phyloP scores from a whole-genome alignment of 2,113 vertebrate genomes.

The Plecotus auritus region DNA sequence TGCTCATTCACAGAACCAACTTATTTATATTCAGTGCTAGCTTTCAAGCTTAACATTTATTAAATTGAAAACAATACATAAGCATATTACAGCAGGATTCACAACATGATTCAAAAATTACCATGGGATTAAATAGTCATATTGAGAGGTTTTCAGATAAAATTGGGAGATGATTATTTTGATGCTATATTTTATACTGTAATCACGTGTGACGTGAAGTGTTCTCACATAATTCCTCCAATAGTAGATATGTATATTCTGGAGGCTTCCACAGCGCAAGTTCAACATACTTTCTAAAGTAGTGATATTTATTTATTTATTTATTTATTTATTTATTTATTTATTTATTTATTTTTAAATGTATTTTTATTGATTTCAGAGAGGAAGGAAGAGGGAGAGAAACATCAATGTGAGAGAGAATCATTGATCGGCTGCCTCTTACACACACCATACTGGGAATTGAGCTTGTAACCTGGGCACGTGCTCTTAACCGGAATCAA shows the following conservation, averaged over 20 bases:
- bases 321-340: too few species aligned
- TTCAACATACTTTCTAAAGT: background rate
- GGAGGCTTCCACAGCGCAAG: background rate
- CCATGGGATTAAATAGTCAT: background rate
- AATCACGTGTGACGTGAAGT: background rate
- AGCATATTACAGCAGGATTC: background rate
- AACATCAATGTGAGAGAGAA: too few species aligned
- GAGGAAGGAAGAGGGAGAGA: too few species aligned
- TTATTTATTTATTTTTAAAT: too few species aligned
- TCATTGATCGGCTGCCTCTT: too few species aligned
- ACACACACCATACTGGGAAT: too few species aligned
- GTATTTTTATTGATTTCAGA: too few species aligned
- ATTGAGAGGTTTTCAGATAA: conserved; percentile 8
- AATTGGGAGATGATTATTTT: background rate
- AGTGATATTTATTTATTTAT: background rate
- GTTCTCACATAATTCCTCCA: background rate
- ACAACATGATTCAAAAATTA: conserved; percentile 25
- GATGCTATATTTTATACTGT: background rate
- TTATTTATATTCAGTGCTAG: conserved; percentile 38
- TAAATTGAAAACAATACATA: conserved; percentile 31
- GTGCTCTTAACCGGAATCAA: too few species aligned
- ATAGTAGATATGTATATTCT: background rate
- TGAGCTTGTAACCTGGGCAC: too few species aligned
- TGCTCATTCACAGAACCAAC: conserved; percentile 33
- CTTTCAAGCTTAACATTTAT: conserved; percentile 32